These are phyloP conservation scores for Calliopsis andreniformis DNA, from an alignment of 1,140 invertebrate species.

Conservation along the genomic window DNA sequence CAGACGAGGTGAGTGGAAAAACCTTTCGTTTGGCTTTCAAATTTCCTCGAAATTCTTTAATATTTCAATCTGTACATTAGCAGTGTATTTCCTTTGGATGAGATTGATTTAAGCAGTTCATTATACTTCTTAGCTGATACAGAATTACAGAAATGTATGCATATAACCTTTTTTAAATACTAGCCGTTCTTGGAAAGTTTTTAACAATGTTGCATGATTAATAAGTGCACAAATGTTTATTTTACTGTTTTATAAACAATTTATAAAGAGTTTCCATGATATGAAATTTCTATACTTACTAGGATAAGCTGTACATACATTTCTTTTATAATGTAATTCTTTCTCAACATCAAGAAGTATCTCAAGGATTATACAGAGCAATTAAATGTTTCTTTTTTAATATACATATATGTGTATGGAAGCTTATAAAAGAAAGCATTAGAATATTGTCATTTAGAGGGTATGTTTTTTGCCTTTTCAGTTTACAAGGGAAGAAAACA, in stretches of 20 bases:
- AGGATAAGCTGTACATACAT: too few relatives aligned
- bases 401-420: too few relatives aligned
- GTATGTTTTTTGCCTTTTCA: slow-evolving; percentile 49
- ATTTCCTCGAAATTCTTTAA: slow-evolving; percentile 19
- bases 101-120: neutral
- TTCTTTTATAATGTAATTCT: slow-evolving; percentile 17
- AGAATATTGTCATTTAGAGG: neutral
- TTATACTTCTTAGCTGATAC: neutral
- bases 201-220: slow-evolving; percentile 12
- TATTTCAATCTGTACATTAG: neutral
- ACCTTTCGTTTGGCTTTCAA: slow-evolving; percentile 51
- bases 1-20: slow-evolving; percentile 75
- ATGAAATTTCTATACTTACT: too few relatives aligned
- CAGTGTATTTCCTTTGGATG: neutral
- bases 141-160: slow-evolving; percentile 24
- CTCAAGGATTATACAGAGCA: neutral
- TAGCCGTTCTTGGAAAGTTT: neutral
- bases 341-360: neutral
- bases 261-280: too few relatives aligned
- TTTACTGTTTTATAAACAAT: neutral
- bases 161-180: slow-evolving; percentile 58
- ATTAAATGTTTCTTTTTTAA: neutral
- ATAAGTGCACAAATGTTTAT: neutral
- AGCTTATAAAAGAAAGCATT: too few relatives aligned
- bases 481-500: slow-evolving; percentile 76